Base-by-base conservation (phyloP, 2,113 vertebrate genomes). In the Microcebus tavaratra region DNA sequence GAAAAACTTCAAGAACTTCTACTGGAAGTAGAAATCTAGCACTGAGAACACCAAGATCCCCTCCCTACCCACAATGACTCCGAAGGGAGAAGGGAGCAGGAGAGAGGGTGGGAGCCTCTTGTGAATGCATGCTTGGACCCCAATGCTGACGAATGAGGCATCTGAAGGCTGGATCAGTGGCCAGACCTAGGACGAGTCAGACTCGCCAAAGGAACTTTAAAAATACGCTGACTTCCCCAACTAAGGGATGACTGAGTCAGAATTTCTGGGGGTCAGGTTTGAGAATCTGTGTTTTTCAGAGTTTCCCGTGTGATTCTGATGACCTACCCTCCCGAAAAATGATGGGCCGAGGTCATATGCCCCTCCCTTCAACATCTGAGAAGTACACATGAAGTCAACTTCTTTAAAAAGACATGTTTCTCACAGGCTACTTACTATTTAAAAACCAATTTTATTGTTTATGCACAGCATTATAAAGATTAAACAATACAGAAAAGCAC, bases 371-470 rank as follows among this genome's bases (percentile, higher is more conserved):
- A 82, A 90, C n/a, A 36, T 86, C 36, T 14, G 14, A 91, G 68
- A 92, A 83, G 31, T 57, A 88, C 81, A 86, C 81, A 10, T 50
- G 73, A 82, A 67, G 84, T 27, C 70, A 87, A 61, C 25, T 73
- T 96, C 59, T 93, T 68, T 48, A 82, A 82, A 90, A 67, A 83
- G 57, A 63, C 23, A 83, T n/a, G 23, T 36, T 89, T 92, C 17
- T n/a, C 89, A 86, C 10, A 86, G 39, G 23, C 27, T 70, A 50
- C 3, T 18, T 94, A 61, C 73, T 93, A 86, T 72, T 92, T 78
- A 72, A 85, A 92, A 94, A n/a, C 5, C 13, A 80, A 13, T 65
- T 85, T 31, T 86, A 20, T 27, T 45, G 15, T 36, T 91, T 89
- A 80, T 48, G 20, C 57, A 63, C 91, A 93, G 63, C 39, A 70